Evolutionary conservation across 1,140 invertebrate species (phyloP).

Genomic region (Zophobas atratus): DNA sequence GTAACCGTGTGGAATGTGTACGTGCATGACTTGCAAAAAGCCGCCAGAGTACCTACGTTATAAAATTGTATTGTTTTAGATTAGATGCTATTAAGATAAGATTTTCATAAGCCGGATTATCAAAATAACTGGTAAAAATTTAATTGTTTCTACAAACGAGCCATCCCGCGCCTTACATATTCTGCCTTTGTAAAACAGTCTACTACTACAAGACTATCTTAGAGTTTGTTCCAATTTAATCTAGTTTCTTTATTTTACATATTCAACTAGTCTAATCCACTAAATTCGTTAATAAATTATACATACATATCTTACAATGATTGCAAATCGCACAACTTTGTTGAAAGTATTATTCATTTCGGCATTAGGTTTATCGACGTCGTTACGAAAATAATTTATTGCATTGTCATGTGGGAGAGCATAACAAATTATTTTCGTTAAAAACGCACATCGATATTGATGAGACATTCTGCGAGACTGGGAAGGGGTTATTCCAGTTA

Average conservation of each 20-base stretch:
- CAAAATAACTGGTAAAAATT: slow-evolving; percentile 27
- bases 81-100: slow-evolving; percentile 40
- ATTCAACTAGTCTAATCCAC: slow-evolving; percentile 58
- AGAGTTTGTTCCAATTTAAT: slow-evolving; percentile 54
- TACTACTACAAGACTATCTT: slow-evolving; percentile 53
- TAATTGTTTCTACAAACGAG: slow-evolving; percentile 45
- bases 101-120: slow-evolving; percentile 18
- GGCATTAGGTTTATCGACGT: slow-evolving; percentile 16
- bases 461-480: slow-evolving; percentile 7
- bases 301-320: slow-evolving; percentile 66
- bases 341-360: slow-evolving; percentile 46
- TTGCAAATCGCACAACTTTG: slow-evolving; percentile 65
- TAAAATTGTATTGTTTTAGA: slow-evolving; percentile 11
- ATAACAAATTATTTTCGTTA: slow-evolving; percentile 35
- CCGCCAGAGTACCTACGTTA: not conserved
- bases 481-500: too few relatives aligned
- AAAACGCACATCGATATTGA: slow-evolving; percentile 6
- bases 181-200: slow-evolving; percentile 61
- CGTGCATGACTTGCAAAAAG: slow-evolving; percentile 15
- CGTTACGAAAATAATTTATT: slow-evolving; percentile 35
- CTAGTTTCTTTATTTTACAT: slow-evolving; percentile 55
- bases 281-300: slow-evolving; percentile 60
- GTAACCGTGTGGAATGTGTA: not conserved
- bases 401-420: slow-evolving; percentile 2
- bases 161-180: slow-evolving; percentile 58